A percentile compares a stretch with the other conserved stretches of the same genome.
These are phyloP conservation scores for Montipora capitata DNA, from an alignment of 92 coral and sea anemone species.

Conservation along the genomic window DNA sequence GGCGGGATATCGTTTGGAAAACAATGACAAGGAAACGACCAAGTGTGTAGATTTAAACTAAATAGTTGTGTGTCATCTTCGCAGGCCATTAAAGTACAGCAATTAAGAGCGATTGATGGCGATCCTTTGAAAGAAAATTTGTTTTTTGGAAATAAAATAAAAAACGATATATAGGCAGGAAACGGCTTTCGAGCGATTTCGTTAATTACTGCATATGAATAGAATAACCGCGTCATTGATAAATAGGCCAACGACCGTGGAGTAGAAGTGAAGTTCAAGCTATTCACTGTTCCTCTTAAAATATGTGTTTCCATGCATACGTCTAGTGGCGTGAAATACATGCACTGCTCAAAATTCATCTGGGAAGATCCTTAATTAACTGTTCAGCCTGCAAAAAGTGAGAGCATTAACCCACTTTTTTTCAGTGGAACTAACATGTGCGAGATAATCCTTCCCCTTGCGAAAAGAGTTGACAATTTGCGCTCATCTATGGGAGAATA, in stretches of 20 bases:
- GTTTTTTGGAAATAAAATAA: conserved; percentile 32
- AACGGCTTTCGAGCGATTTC: conserved; percentile 38
- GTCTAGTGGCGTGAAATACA: conserved; percentile 16
- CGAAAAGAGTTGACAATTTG: not conserved
- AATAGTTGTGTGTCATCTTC: conserved; percentile 36
- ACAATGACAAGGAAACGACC: conserved; percentile 54
- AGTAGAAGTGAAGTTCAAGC: conserved; percentile 16
- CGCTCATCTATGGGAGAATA: conserved; percentile 27
- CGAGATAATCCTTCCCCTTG: not conserved
- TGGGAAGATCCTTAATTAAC: not conserved
- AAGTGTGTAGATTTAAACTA: conserved; percentile 36
- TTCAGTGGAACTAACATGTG: not conserved
- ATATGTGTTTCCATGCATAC: conserved; percentile 49
- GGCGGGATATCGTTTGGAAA: conserved; percentile 40
- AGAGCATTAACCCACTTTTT: not conserved
- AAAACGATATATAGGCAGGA: conserved; percentile 41
- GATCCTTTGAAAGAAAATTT: conserved; percentile 42
- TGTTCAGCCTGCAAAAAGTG: not conserved
- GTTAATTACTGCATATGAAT: conserved; percentile 24
- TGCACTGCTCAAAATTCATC: not conserved
- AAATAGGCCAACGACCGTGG: conserved; percentile 20
- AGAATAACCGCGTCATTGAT: conserved; percentile 26
- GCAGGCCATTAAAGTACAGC: conserved; percentile 41
- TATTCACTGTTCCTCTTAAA: conserved; percentile 14
- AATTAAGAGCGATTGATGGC: conserved; percentile 54